Percentiles rank a stretch among this genome's conserved stretches.
phyloP scores from a whole-genome alignment of 2,797 vertebrate species.

The Scolopax rusticola region DNA sequence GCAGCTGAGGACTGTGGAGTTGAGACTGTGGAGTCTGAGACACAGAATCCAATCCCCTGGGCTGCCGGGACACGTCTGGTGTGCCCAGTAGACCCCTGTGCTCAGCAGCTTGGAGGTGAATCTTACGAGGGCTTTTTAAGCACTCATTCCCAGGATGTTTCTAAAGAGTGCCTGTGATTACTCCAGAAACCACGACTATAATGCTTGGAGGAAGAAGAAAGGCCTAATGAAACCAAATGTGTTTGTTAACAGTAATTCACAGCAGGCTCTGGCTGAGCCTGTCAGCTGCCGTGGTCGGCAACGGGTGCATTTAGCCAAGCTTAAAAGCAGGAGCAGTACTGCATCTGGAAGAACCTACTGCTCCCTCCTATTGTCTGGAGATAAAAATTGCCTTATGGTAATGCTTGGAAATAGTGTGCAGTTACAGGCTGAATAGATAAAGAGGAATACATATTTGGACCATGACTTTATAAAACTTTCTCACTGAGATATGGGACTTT shows the following conservation, averaged over 20 bases:
- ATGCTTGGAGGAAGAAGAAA: constrained; percentile 42
- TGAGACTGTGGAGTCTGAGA: background rate
- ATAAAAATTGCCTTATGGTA: background rate
- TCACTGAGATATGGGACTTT: background rate
- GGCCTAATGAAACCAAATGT: constrained; percentile 48
- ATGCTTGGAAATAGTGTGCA: background rate
- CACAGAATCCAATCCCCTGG: rapidly evolving
- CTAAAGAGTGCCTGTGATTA: background rate
- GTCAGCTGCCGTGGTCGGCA: constrained; percentile 34
- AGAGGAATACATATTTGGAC: background rate
- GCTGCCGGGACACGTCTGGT: background rate
- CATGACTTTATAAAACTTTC: background rate
- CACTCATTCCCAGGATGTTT: background rate
- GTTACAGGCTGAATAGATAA: background rate
- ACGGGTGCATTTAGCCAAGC: background rate
- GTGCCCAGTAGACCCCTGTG: background rate
- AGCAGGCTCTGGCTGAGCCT: background rate
- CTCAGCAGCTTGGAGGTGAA: background rate
- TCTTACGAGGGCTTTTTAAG: background rate
- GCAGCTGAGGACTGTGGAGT: background rate
- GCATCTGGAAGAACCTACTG: background rate
- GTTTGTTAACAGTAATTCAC: constrained; percentile 56
- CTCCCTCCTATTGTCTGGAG: background rate
- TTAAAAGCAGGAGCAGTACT: background rate
- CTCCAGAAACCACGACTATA: constrained; percentile 4